Evolutionary conservation across 2,113 vertebrate species (phyloP).

Genomic region (Dicrurus megarhynchus): DNA sequence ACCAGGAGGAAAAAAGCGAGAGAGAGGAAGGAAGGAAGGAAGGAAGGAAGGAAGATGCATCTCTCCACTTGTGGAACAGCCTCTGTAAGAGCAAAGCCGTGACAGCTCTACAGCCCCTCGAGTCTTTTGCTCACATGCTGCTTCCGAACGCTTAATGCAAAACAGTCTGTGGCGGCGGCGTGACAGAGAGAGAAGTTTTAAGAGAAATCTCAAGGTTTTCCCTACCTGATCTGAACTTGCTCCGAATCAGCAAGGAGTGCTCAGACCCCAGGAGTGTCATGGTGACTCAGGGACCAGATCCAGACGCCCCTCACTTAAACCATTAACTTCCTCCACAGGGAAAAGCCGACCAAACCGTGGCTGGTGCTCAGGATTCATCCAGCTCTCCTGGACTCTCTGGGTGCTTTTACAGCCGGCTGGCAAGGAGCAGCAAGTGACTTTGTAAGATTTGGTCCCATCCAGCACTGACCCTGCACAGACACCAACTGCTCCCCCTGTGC

Average conservation of each 20-base stretch:
- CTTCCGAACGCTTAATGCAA: slow-evolving; percentile 13
- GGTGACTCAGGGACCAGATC: slow-evolving; percentile 80
- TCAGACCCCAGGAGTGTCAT: slow-evolving; percentile 98
- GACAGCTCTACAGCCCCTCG: not conserved
- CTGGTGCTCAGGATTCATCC: slow-evolving; percentile 65
- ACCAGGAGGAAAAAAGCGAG: not conserved
- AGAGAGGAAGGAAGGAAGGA: slow-evolving; percentile 38
- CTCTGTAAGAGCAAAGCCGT: not conserved
- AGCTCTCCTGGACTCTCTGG: slow-evolving; percentile 44
- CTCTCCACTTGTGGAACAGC: slow-evolving; percentile 6
- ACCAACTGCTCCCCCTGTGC: slow-evolving; percentile 78
- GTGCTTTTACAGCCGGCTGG: slow-evolving; percentile 36
- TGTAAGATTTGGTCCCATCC: slow-evolving; percentile 82
- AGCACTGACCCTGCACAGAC: slow-evolving; percentile 77
- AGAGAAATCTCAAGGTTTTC: slow-evolving; percentile 60
- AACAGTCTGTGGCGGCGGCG: slow-evolving; percentile 6
- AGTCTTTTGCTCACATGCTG: not conserved
- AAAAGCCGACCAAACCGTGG: slow-evolving; percentile 41
- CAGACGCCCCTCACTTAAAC: slow-evolving; percentile 71
- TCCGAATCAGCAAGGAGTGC: slow-evolving; percentile 97
- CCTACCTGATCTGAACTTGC: slow-evolving; percentile 99
- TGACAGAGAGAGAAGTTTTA: slow-evolving; percentile 59
- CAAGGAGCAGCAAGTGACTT: slow-evolving; percentile 60
- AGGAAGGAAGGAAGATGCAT: slow-evolving; percentile 5
- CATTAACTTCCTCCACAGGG: slow-evolving; percentile 72